A percentile compares a stretch with the other conserved stretches of the same genome.
Conservation (phyloP, 2,113 vertebrate species). For the Stictonetta naevosa region DNA sequence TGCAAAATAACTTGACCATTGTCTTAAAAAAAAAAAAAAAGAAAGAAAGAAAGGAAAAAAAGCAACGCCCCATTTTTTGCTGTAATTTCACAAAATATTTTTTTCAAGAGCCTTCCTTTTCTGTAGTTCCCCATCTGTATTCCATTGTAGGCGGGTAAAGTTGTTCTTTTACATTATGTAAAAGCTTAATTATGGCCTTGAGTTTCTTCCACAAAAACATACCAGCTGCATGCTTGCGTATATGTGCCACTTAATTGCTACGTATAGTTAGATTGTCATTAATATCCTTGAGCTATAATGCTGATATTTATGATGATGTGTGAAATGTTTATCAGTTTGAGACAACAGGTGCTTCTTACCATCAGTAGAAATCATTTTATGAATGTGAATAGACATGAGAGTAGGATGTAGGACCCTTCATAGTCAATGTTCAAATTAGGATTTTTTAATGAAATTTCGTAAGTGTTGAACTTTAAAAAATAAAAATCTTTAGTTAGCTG, state of each 20-base stretch:
- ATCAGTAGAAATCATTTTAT: neutral
- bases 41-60: too few species aligned
- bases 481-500: neutral
- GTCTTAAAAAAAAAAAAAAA: neutral
- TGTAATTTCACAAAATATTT: neutral
- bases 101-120: neutral
- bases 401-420: neutral
- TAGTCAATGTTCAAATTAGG: neutral
- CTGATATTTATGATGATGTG: neutral
- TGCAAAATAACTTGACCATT: neutral
- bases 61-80: accelerated
- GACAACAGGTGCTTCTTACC: neutral
- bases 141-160: neutral
- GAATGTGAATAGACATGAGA: neutral
- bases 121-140: neutral
- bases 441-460: neutral
- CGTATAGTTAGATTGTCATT: neutral
- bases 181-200: neutral
- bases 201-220: neutral
- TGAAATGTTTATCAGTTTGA: neutral
- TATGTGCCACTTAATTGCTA: neutral
- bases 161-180: neutral
- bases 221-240: neutral
- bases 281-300: neutral
- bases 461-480: neutral